These are phyloP conservation scores for Philhelius pedissequus DNA, from an alignment of 2,888 invertebrate species.

Conservation along the genomic window DNA sequence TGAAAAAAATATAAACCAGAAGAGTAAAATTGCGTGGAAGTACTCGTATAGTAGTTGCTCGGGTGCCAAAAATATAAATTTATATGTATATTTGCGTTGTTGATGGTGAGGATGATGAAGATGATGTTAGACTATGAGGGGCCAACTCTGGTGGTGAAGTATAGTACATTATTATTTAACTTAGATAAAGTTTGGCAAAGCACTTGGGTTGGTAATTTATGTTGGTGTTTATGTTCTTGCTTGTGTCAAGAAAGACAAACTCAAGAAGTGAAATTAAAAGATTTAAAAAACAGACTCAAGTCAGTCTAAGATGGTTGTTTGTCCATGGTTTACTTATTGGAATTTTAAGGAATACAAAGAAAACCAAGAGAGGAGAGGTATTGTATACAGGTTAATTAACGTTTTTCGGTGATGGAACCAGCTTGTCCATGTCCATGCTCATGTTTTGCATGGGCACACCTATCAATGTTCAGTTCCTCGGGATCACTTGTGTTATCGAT, in stretches of 20 bases:
- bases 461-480: no score
- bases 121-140: constrained; percentile 41
- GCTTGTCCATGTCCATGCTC: no score
- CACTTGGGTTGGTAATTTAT: constrained; percentile 54
- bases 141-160: not conserved
- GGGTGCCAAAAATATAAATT: constrained; percentile 38
- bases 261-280: constrained; percentile 2
- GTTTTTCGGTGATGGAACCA: no score
- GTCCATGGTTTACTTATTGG: not conserved
- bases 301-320: not conserved
- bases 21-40: constrained; percentile 23
- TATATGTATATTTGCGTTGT: constrained; percentile 3
- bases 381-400: no score
- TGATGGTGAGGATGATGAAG: constrained; percentile 58
- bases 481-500: no score
- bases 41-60: constrained; percentile 27
- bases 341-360: not conserved
- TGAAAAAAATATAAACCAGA: not conserved
- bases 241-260: constrained; percentile 12
- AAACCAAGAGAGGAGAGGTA: not conserved
- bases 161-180: constrained; percentile 48
- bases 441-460: no score
- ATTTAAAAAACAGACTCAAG: not conserved
- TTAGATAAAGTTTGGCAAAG: constrained; percentile 41
- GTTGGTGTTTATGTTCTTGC: constrained; percentile 11